A percentile compares a stretch with the other conserved stretches of the same genome.
Evolutionary conservation across 1,140 invertebrate species (phyloP).

Genomic region (Panagrolaimus sp.): DNA sequence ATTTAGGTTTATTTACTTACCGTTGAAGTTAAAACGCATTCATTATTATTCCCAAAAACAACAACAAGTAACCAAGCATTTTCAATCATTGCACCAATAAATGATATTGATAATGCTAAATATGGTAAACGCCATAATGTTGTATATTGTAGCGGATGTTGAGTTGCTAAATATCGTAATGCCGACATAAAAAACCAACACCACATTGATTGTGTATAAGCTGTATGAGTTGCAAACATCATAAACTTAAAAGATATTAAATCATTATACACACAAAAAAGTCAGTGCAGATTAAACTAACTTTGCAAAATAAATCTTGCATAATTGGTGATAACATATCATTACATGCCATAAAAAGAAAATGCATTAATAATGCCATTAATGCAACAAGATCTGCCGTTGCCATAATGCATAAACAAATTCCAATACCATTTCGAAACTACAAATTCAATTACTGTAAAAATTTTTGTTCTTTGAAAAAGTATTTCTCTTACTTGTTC

Average conservation of each 20-base stretch:
- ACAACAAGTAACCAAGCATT: conserved; percentile 26
- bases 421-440: conserved; percentile 36
- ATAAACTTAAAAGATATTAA: conserved; percentile 22
- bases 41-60: conserved; percentile 11
- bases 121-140: conserved; percentile 36
- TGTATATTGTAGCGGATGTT: conserved; percentile 32
- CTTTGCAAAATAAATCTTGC: conserved; percentile 1
- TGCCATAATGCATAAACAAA: conserved; percentile 28
- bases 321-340: neutral
- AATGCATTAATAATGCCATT: conserved; percentile 22
- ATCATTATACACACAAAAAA: neutral
- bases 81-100: conserved; percentile 22
- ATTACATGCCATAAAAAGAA: neutral
- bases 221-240: conserved; percentile 24
- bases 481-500: conserved; percentile 33
- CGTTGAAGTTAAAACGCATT: conserved; percentile 4
- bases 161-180: conserved; percentile 32
- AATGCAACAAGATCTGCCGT: conserved; percentile 26
- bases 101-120: conserved; percentile 21
- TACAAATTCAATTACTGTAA: conserved; percentile 6
- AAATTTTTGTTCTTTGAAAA: neutral
- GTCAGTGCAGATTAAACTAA: neutral
- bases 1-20: neutral
- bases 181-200: conserved; percentile 33
- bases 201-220: conserved; percentile 37